Evolutionary conservation across 2,113 vertebrate genomes (phyloP), one percentile per base, ranked within the genome.

Genomic region (Epinephelus lanceolatus): DNA sequence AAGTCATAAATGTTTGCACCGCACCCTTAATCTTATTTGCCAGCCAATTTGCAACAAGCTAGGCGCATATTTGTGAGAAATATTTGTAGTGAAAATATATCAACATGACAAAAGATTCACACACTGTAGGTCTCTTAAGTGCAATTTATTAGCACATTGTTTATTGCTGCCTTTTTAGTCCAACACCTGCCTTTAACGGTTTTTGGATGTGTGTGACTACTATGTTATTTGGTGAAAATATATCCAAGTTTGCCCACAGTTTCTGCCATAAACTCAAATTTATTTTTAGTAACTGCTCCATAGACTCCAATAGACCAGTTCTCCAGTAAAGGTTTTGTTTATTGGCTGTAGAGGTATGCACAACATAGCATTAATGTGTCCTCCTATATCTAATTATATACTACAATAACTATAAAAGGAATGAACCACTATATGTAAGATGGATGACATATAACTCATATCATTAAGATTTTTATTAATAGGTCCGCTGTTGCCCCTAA

Each of bases 1-100:
- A 49, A n/a, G 42, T 45, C 30, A 0, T 37, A 23, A 70, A 63
- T 52, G 42, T 25, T 59, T 55, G 27, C n/a, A 70, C 59, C 61
- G 69, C 68, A 80, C 55, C 45, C 30, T 45, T 53, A 27, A 84
- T 65, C 10, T n/a, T 21, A 25, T 80, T 55, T 69, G 42, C 27
- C 25, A 69, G 18, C 15, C 23, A 62, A 11, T 62, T 45, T 49
- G 33, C 13, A 52, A n/a, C 17, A 47, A 49, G 23, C 40, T 0
- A 55, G 49, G 23, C 17, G 3, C 27, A 56, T 69, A 10, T 37
- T 37, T 25, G 1, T 27, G 18, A 1, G 11, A 4, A 5, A 61
- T 33, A 45, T 45, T 45, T 45, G 42, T 45, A 8, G 33, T 37
- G 33, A 37, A 37, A 37, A 37, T 6, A 37, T 37, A 37, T 37